Conservation (phyloP, 1,140 invertebrate species). For the Alviniconcha marisindica region DNA sequence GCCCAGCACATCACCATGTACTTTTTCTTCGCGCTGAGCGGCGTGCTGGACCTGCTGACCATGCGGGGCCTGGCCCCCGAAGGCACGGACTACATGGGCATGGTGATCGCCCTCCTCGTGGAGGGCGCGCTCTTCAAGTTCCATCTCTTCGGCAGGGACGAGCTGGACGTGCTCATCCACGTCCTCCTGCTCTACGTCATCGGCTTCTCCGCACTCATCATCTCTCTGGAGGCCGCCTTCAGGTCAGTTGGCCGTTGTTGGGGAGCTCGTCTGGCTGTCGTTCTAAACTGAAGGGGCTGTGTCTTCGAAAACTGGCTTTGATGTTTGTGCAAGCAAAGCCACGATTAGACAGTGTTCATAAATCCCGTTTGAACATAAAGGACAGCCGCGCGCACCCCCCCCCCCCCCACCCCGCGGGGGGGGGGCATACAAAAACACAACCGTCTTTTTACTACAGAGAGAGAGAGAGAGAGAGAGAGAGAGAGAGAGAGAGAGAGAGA, state of each 20-base stretch:
- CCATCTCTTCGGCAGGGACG: constrained; percentile 76
- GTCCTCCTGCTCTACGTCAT: constrained; percentile 75
- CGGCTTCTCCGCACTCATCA: constrained; percentile 61
- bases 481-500: not conserved
- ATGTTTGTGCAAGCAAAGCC: no score
- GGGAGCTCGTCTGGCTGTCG: no score
- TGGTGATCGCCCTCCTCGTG: constrained; percentile 68
- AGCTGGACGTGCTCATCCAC: constrained; percentile 77
- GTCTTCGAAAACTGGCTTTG: no score
- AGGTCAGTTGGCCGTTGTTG: not conserved
- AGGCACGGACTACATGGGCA: constrained; percentile 48
- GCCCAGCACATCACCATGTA: constrained; percentile 79
- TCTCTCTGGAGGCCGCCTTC: constrained; percentile 62
- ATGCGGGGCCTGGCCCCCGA: constrained; percentile 51
- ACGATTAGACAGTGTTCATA: no score
- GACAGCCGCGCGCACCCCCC: no score
- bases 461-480: not conserved
- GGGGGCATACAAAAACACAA: no score
- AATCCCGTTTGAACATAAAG: no score
- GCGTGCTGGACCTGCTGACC: constrained; percentile 74
- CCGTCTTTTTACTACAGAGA: no score
- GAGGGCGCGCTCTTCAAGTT: constrained; percentile 77
- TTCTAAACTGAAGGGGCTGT: no score
- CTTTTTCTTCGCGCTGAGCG: constrained; percentile 76
- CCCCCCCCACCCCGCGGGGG: no score